Base-by-base conservation (phyloP, 2,797 vertebrate species). In the Peromyscus nudipes region DNA sequence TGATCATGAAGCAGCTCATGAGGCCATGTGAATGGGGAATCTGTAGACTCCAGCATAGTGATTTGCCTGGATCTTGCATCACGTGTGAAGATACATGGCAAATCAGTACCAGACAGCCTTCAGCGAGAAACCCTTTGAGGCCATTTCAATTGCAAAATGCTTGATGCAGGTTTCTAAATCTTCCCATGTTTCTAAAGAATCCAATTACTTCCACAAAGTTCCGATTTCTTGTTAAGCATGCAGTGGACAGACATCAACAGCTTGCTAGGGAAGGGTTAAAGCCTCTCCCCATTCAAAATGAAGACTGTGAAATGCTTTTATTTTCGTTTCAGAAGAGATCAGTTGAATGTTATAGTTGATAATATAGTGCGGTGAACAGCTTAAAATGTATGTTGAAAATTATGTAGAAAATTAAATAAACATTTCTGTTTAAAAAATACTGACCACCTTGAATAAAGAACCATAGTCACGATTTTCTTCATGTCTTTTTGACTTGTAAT, bases 391-490 rank as follows among this genome's bases (percentile, higher is more conserved):
- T 19, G 4, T 27, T 86, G 77, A 43, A 89, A 75, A 69, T 31
- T 73, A 13, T 60, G 17, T 31, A 40, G 52, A 88, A 75, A 88
- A 76, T 60, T 34, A 25, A 87, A 77, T 37, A 82, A 12, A 5
- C 27, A 69, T 67, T 95, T 92, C 90, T 93, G 9, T 67, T 94
- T 92, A 0, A 60, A 95, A 92, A 97, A 96, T 80, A 92, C 76
- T 46, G 25, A 0, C 55, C 29, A 76, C 34, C 13, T 29, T 85
- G 75, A 95, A 84, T 76, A 67, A 79, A 93, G 69, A 79, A 75
- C 11, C 90, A 82, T 40, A 57, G 34, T 91, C 40, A 85, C 65
- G 75, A 49, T 90, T 85, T 75, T 94, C 93, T 94, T 82, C 57
- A 62, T 69, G n/a, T 73, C 37, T 64, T 95, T 96, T 95, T 93